A percentile compares a stretch with the other conserved stretches of the same genome.
These are phyloP conservation scores for Zaprionus lineosus DNA, from an alignment of 2,888 invertebrate species.

Conservation along the genomic window DNA sequence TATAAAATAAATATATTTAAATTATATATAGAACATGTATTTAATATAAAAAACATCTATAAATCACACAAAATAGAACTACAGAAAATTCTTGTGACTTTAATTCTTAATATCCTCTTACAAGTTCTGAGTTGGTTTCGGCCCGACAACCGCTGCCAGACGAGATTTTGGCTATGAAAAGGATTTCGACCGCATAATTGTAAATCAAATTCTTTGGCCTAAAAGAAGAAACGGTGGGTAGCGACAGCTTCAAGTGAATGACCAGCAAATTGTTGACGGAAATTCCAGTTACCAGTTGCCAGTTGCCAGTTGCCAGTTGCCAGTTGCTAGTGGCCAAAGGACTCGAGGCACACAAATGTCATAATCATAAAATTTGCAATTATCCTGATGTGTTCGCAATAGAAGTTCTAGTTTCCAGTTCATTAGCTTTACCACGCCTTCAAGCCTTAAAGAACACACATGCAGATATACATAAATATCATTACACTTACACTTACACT, in stretches of 20 bases:
- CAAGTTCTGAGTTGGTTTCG: too few species aligned
- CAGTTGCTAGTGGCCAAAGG: slow-evolving; percentile 40
- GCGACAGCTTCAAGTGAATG: slow-evolving; percentile 5
- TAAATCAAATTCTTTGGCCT: too few species aligned
- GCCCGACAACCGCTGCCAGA: too few species aligned
- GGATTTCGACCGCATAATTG: slow-evolving; percentile 29
- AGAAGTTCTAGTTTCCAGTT: slow-evolving; percentile 57
- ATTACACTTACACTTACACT: slow-evolving; percentile 1
- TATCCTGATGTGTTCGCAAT: slow-evolving; percentile 52
- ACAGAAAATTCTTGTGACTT: too few species aligned
- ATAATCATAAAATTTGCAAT: slow-evolving; percentile 69
- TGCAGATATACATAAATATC: too few species aligned
- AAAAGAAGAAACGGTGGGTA: not conserved
- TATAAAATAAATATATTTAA: too few species aligned
- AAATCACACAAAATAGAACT: too few species aligned
- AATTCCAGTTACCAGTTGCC: too few species aligned
- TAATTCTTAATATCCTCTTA: too few species aligned
- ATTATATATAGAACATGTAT: too few species aligned
- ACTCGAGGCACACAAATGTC: slow-evolving; percentile 55
- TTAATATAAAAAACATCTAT: too few species aligned
- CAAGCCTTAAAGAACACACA: slow-evolving; percentile 1
- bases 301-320: too few species aligned
- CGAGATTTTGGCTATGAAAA: slow-evolving; percentile 30
- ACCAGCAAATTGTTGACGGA: not conserved
- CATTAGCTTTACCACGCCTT: slow-evolving; percentile 60